Base-by-base conservation (phyloP, 2,797 vertebrate genomes). In the Brachymystax lenok region DNA sequence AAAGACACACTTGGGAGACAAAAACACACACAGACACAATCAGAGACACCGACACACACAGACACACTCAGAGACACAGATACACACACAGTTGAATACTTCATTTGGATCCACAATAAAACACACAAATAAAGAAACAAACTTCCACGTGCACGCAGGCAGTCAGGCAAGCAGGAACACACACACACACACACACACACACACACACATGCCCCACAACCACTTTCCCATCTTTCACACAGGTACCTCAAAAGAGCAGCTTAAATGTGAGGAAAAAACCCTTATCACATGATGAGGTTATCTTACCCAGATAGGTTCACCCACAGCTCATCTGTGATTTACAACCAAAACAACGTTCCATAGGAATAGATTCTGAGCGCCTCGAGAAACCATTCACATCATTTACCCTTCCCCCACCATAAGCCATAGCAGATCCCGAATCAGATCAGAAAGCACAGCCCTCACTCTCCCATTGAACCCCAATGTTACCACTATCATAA, bases 171-270 rank as follows among this genome's bases (percentile, higher is more conserved):
- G 56, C 5, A 35, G 6, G 33, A 1, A 79, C 69, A 89, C 83
- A 90, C 87, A 86, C 79, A 69, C 77, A 67, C 35, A 50, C 12
- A 1, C 3, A 16, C 69, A 89, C 83, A 90, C 87, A 86, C 79
- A 69, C 17, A 12, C 6, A n/a, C 30, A 50, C 59, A 66, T 27
- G 19, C 17, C 51, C 7, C 14, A 2, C 27, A 54, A 67, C 16
- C 0, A 35, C 30, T 63, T 21, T 69, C 6, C 51, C 12, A 24
- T 71, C n/a, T 30, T 67, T 30, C 50, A n/a, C 14, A 80, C 27
- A 10, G 8, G 70, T 35, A 0, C 17, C 40, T 75, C 19, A 27
- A 78, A 70, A 74, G 24, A 71, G 61, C 33, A 0, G 33, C 70
- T 85, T 84, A 79, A 83, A 74, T 4, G 21, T 77, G 12, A 2